Conservation (phyloP, 1,140 invertebrate genomes). For the Platyscapa corneri region DNA sequence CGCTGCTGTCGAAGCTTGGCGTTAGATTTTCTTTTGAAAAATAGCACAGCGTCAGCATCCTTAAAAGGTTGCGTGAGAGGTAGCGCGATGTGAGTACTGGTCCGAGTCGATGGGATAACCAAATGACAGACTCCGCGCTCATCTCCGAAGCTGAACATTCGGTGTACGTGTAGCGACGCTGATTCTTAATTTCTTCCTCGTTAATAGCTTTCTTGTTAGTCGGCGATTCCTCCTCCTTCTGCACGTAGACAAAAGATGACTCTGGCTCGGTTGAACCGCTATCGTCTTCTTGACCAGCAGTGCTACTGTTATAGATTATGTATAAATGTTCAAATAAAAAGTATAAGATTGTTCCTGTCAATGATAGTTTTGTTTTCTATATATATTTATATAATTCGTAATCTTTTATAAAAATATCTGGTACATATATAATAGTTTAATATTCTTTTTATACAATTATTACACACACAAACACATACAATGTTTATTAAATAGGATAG, state of each 20-base stretch:
- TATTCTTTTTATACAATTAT: too few relatives aligned
- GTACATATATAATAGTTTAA: too few relatives aligned
- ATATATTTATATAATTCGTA: too few relatives aligned
- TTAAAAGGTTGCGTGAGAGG: slow-evolving; percentile 91
- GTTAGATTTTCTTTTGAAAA: slow-evolving; percentile 87
- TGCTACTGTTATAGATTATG: not conserved
- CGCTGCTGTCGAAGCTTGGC: slow-evolving; percentile 59
- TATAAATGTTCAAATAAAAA: too few relatives aligned
- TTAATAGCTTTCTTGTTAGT: not conserved
- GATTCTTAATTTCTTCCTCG: slow-evolving; percentile 46
- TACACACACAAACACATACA: too few relatives aligned
- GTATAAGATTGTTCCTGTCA: too few relatives aligned
- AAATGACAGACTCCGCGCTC: slow-evolving; percentile 91
- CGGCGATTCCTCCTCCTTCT: slow-evolving; percentile 23
- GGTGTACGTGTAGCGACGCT: slow-evolving; percentile 59
- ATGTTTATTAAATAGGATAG: too few relatives aligned
- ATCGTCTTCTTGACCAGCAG: slow-evolving; percentile 11
- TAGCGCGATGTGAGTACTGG: slow-evolving; percentile 94
- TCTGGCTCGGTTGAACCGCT: slow-evolving; percentile 36
- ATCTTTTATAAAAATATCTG: too few relatives aligned
- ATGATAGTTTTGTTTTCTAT: too few relatives aligned
- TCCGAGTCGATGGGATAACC: slow-evolving; percentile 94
- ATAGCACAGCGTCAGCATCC: slow-evolving; percentile 96
- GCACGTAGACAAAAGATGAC: slow-evolving; percentile 27
- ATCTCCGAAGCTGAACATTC: slow-evolving; percentile 89